Conservation (phyloP, 2,113 vertebrate species). For the Hyla sarda region DNA sequence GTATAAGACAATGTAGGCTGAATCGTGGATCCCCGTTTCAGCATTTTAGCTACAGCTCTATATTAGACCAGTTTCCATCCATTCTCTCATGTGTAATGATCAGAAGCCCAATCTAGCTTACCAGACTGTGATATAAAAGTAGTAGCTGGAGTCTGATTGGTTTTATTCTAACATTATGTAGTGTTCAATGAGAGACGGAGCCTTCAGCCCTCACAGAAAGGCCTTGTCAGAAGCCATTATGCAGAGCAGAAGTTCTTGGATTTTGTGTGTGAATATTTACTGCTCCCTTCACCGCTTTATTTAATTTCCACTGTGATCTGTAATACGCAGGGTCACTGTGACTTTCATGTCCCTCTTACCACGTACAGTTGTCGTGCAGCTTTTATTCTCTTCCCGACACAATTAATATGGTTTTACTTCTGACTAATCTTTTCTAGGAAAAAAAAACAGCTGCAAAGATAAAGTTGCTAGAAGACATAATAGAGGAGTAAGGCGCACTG, state of each 20-base stretch:
- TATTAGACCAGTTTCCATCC: not conserved
- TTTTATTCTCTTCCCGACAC: not conserved
- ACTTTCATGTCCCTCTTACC: conserved; percentile 25
- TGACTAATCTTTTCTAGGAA: not conserved
- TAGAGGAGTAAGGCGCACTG: not conserved
- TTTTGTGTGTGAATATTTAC: conserved; percentile 35
- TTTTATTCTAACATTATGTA: conserved; percentile 4
- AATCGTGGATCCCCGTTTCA: not conserved
- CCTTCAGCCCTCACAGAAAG: conserved; percentile 15
- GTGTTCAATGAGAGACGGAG: not conserved
- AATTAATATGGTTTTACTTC: conserved; percentile 12
- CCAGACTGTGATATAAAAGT: not conserved
- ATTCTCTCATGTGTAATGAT: not conserved
- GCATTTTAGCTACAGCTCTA: not conserved
- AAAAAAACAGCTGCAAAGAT: not conserved
- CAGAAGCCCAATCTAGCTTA: not conserved
- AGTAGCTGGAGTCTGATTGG: not conserved
- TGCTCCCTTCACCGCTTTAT: conserved; percentile 43
- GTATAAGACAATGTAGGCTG: not conserved
- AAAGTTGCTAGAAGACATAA: not conserved
- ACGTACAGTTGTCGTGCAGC: conserved; percentile 7
- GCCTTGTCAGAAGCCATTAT: conserved; percentile 45
- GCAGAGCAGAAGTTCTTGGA: conserved; percentile 41
- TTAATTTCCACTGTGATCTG: conserved; percentile 46
- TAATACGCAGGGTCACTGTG: conserved; percentile 39